Percentiles rank a stretch among this genome's conserved stretches.
Evolutionary conservation across 2,797 vertebrate species (phyloP).

Genomic region (Oryzias dopingdopingensis): DNA sequence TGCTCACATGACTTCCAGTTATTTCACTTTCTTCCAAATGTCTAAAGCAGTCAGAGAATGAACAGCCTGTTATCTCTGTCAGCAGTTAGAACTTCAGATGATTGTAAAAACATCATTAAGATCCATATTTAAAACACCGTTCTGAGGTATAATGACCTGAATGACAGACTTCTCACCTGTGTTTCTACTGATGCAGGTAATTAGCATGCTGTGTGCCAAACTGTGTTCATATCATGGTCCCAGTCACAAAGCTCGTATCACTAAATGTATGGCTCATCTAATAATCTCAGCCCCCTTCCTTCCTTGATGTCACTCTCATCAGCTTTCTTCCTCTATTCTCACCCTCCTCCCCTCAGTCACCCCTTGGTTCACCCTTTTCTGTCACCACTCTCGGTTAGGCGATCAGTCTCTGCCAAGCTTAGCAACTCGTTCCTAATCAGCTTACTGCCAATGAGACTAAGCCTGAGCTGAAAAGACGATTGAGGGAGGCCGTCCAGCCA

Average conservation of each 20-base stretch:
- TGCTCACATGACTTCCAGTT: too few relatives aligned
- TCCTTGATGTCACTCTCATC: slow-evolving; percentile 13
- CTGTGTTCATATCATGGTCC: background rate
- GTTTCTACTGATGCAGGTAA: too few relatives aligned
- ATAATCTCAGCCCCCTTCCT: slow-evolving; percentile 13
- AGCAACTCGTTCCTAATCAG: slow-evolving; percentile 69
- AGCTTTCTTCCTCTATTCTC: slow-evolving; percentile 9
- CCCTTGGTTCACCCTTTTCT: slow-evolving; percentile 22
- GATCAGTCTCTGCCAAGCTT: slow-evolving; percentile 67
- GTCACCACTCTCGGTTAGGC: slow-evolving; percentile 44
- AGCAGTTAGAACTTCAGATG: too few relatives aligned
- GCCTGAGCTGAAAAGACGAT: slow-evolving; percentile 66
- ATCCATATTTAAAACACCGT: too few relatives aligned
- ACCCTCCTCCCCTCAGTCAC: slow-evolving; percentile 9
- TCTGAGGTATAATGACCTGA: too few relatives aligned
- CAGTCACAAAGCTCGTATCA: background rate
- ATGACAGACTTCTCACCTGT: too few relatives aligned
- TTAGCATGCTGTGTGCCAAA: background rate
- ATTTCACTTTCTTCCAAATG: too few relatives aligned
- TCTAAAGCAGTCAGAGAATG: too few relatives aligned
- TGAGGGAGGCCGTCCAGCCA: slow-evolving; percentile 63
- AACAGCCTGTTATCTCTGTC: too few relatives aligned
- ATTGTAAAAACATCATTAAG: too few relatives aligned
- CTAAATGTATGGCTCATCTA: slow-evolving; percentile 13
- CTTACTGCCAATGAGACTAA: slow-evolving; percentile 72